These are phyloP conservation scores for Orthosia incerta DNA, from an alignment of 2,888 invertebrate genomes.

Conservation along the genomic window DNA sequence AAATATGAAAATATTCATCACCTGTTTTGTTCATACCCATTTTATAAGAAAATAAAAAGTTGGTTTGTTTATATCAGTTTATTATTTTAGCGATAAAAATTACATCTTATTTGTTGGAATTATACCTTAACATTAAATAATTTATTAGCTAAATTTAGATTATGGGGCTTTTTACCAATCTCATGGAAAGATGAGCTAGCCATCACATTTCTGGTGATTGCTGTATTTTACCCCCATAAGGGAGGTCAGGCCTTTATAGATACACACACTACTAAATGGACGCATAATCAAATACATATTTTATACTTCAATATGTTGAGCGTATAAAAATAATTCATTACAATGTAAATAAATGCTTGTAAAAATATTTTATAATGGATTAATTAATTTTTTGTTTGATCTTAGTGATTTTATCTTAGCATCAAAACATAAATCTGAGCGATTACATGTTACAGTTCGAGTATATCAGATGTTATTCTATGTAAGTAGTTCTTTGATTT, in stretches of 20 bases:
- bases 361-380: conserved; percentile 85
- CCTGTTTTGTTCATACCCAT: not conserved
- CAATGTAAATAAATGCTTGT: conserved; percentile 89
- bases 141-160: conserved; percentile 85
- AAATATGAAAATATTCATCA: conserved; percentile 1
- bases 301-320: conserved; percentile 81
- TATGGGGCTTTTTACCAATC: conserved; percentile 81
- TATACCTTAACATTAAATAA: conserved; percentile 86
- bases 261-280: conserved; percentile 83
- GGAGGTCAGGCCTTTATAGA: conserved; percentile 73
- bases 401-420: conserved; percentile 79
- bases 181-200: conserved; percentile 66
- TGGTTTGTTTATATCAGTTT: conserved; percentile 70
- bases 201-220: conserved; percentile 63
- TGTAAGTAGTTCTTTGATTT: conserved; percentile 95
- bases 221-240: conserved; percentile 53
- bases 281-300: conserved; percentile 83
- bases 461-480: conserved; percentile 68
- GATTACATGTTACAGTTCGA: conserved; percentile 66
- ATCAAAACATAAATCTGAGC: conserved; percentile 80
- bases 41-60: conserved; percentile 62
- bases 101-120: conserved; percentile 83
- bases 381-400: conserved; percentile 75
- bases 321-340: conserved; percentile 89
- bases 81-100: conserved; percentile 87